These are phyloP conservation scores for Centrocercus urophasianus DNA, from an alignment of 2,113 vertebrate genomes.

Conservation along the genomic window DNA sequence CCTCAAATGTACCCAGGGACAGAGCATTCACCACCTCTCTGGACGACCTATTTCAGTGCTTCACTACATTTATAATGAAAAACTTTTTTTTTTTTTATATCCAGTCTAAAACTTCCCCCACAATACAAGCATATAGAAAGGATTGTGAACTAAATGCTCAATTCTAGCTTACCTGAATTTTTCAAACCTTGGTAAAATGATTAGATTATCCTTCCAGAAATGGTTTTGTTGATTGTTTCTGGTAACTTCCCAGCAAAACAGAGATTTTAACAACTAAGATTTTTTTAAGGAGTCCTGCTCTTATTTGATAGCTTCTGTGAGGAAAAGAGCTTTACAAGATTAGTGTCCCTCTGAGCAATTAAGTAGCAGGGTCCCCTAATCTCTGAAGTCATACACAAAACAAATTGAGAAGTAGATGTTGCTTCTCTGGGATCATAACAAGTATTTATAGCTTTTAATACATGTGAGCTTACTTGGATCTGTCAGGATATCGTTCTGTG, in stretches of 20 bases:
- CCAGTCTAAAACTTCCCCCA: no score
- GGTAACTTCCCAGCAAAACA: background rate
- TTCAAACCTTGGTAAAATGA: background rate
- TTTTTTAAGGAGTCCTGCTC: conserved; percentile 40
- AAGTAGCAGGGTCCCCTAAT: conserved; percentile 73
- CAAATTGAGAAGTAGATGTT: conserved; percentile 58
- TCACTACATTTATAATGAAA: no score
- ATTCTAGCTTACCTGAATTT: background rate
- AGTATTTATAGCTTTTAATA: conserved; percentile 87
- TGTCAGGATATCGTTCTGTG: conserved; percentile 32
- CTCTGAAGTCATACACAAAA: conserved; percentile 71
- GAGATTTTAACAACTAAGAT: conserved; percentile 21
- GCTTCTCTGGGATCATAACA: conserved; percentile 61
- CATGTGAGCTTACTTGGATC: conserved; percentile 65
- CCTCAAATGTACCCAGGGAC: no score
- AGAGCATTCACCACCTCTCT: no score
- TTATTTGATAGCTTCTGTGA: conserved; percentile 72
- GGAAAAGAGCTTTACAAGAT: conserved; percentile 40
- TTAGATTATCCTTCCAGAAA: background rate
- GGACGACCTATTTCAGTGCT: no score
- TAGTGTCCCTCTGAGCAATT: conserved; percentile 78
- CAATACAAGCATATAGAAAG: background rate
- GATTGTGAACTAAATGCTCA: background rate
- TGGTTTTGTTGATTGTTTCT: background rate
- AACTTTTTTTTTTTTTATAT: no score